Evolutionary conservation across 2,113 vertebrate genomes (phyloP).

Genomic region (Abramis brama): DNA sequence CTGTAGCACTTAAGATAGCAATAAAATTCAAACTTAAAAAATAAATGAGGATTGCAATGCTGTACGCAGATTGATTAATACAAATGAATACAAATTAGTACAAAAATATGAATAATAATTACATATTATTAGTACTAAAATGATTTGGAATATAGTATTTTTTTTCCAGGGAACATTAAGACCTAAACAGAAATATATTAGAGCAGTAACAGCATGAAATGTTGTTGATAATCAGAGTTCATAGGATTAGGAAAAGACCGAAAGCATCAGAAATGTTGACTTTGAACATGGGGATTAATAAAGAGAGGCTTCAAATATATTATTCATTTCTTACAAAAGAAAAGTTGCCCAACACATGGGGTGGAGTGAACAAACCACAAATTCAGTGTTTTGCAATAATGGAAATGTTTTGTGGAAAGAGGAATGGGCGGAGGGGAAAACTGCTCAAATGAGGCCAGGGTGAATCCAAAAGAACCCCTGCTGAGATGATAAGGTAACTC

Average conservation of each 20-base stretch:
- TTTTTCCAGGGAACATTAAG: no score
- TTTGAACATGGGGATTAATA: neutral
- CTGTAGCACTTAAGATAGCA: no score
- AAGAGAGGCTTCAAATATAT: neutral
- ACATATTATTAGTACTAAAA: no score
- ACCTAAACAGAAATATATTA: no score
- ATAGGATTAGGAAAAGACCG: neutral
- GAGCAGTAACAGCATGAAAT: no score
- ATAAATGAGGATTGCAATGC: no score
- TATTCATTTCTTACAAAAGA: neutral
- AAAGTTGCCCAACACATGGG: conserved; percentile 5
- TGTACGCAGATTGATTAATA: no score
- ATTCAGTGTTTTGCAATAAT: conserved; percentile 50
- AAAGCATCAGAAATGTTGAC: neutral
- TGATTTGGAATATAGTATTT: no score
- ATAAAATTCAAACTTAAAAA: no score
- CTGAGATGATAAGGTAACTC: conserved; percentile 52
- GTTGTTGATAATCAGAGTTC: no score
- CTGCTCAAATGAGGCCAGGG: conserved; percentile 29
- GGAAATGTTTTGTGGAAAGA: conserved; percentile 45
- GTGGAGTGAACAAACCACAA: conserved; percentile 51
- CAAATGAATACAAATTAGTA: no score
- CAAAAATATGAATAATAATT: no score
- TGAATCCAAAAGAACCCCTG: conserved; percentile 53
- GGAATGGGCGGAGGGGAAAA: conserved; percentile 39